A percentile compares a stretch with the other conserved stretches of the same genome.
Evolutionary conservation across 2,888 invertebrate genomes (phyloP).

Genomic region (Maniola hyperantus): DNA sequence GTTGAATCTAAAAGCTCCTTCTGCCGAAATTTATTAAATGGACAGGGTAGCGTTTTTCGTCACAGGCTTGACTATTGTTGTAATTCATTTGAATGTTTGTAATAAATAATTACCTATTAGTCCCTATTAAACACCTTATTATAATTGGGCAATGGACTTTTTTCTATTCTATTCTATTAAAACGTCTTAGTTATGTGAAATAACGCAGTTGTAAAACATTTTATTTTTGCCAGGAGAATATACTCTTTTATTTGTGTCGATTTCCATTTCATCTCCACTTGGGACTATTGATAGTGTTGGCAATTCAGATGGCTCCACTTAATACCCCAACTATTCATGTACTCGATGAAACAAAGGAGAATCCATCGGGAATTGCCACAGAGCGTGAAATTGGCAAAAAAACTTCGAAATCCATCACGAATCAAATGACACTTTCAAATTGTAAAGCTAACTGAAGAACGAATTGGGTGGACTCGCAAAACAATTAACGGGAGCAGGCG

Average conservation of each 20-base stretch:
- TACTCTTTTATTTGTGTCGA: neutral
- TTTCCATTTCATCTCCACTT: slow-evolving; percentile 12
- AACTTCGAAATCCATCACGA: slow-evolving; percentile 76
- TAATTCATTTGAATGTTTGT: neutral
- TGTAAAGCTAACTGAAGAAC: slow-evolving; percentile 77
- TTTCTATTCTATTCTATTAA: too few relatives aligned
- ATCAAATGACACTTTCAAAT: slow-evolving; percentile 80
- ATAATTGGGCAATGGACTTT: too few relatives aligned
- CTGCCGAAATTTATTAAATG: slow-evolving; percentile 11
- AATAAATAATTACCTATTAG: neutral
- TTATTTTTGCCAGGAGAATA: neutral
- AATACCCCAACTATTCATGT: slow-evolving; percentile 29
- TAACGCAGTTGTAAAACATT: too few relatives aligned
- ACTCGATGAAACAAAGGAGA: slow-evolving; percentile 58
- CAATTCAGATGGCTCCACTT: slow-evolving; percentile 20
- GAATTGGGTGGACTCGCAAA: slow-evolving; percentile 72
- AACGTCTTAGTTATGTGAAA: neutral
- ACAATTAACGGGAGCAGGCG: slow-evolving; percentile 69
- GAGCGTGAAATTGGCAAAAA: slow-evolving; percentile 79
- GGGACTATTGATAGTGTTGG: slow-evolving; percentile 9
- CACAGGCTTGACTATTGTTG: neutral
- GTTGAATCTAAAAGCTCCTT: slow-evolving; percentile 1
- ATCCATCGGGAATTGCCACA: slow-evolving; percentile 62
- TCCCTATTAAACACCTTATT: too few relatives aligned
- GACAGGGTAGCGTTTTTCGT: neutral